Conservation (phyloP, 2,797 vertebrate species). For the Eidolon dupreanum region DNA sequence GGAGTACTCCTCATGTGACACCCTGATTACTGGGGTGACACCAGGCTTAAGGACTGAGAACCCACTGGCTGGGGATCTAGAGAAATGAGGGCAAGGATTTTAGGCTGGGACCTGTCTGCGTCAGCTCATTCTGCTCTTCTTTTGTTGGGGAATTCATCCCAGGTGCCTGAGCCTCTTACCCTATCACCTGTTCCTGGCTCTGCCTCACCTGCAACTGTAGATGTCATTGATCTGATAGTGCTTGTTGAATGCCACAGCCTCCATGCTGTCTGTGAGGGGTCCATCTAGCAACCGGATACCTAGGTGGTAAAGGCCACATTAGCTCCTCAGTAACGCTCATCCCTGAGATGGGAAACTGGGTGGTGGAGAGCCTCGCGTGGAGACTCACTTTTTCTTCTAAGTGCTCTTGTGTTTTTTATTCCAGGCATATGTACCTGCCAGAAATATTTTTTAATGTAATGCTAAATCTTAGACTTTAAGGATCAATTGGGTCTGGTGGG, state of each 20-base stretch:
- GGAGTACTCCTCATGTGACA: not conserved
- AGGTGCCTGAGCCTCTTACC: not conserved
- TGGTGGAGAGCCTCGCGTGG: not conserved
- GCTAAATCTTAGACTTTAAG: not conserved
- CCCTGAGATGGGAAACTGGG: not conserved
- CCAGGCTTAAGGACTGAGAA: too few species aligned
- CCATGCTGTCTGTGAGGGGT: conserved; percentile 97
- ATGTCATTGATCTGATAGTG: conserved; percentile 99
- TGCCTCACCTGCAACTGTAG: conserved; percentile 98
- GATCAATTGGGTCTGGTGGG: not conserved
- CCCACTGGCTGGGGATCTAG: too few species aligned
- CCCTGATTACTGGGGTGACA: not conserved
- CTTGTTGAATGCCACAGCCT: conserved; percentile 98
- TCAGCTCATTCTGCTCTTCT: not conserved
- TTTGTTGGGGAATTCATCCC: not conserved
- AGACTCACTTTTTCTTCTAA: not conserved
- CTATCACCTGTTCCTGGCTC: not conserved
- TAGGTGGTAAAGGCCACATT: conserved; percentile 71
- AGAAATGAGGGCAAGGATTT: too few species aligned
- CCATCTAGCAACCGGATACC: conserved; percentile 97
- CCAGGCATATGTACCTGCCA: not conserved
- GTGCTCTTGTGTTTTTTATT: not conserved
- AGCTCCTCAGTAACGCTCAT: not conserved
- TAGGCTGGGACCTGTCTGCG: not conserved
- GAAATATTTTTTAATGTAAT: not conserved